A percentile compares a stretch with the other conserved stretches of the same genome.
Evolutionary conservation across 2,797 vertebrate genomes (phyloP).

Genomic region (Rhinophrynus dorsalis): DNA sequence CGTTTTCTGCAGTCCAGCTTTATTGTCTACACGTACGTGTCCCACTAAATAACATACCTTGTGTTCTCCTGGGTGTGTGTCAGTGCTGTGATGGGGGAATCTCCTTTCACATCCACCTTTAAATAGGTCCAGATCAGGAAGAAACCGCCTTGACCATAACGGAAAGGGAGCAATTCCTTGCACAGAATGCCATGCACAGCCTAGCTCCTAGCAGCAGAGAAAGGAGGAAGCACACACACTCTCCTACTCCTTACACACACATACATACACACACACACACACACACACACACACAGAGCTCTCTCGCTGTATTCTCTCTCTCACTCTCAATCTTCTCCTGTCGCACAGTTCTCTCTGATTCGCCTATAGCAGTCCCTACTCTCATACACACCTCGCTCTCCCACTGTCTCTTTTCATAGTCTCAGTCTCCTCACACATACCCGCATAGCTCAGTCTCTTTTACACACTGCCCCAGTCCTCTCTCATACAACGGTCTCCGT

Average conservation of each 20-base stretch:
- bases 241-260: too few species aligned
- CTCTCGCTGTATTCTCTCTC: too few species aligned
- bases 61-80: slow-evolving; percentile 31
- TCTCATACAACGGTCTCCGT: too few species aligned
- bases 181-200: slow-evolving; percentile 49
- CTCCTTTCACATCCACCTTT: slow-evolving; percentile 41
- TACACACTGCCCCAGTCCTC: too few species aligned
- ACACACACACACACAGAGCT: too few species aligned
- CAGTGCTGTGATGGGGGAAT: slow-evolving; percentile 15
- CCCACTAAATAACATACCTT: slow-evolving; percentile 52
- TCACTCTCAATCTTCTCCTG: too few species aligned
- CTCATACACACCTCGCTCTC: too few species aligned
- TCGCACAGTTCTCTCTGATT: too few species aligned
- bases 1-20: too few species aligned
- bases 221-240: slow-evolving; percentile 28
- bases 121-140: slow-evolving; percentile 47
- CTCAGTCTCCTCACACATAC: not conserved
- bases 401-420: too few species aligned
- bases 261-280: slow-evolving; percentile 41
- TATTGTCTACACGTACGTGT: too few species aligned
- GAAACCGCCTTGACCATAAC: slow-evolving; percentile 55
- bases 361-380: too few species aligned
- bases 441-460: not conserved
- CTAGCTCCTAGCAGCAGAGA: slow-evolving; percentile 12
- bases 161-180: slow-evolving; percentile 47